Conservation (phyloP, 2,797 vertebrate species). For the Gymnoscopelus braueri region DNA sequence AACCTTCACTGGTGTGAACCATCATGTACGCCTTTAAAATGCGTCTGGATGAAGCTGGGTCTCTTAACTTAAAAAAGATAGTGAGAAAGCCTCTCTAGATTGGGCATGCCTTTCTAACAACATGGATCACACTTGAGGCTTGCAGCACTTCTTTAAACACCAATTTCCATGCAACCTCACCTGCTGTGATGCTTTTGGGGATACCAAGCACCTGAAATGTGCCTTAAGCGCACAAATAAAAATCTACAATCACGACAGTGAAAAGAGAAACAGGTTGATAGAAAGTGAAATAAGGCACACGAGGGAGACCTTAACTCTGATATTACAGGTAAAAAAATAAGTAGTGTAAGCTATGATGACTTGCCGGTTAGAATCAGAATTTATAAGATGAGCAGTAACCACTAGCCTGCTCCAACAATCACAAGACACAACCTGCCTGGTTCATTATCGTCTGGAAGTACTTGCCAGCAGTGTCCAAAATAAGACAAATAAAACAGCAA, state of each 20-base stretch:
- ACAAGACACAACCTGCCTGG: constrained; percentile 41
- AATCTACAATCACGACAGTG: constrained; percentile 4
- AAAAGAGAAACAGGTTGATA: constrained; percentile 18
- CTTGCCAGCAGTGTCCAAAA: constrained; percentile 30
- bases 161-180: constrained; percentile 27
- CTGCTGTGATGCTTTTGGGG: constrained; percentile 3
- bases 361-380: constrained; percentile 14
- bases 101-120: constrained; percentile 51
- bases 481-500: constrained; percentile 30
- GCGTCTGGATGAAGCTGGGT: constrained; percentile 61
- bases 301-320: constrained; percentile 24
- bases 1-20: constrained; percentile 69
- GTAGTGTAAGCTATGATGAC: constrained; percentile 13
- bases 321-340: constrained; percentile 10
- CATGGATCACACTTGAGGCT: constrained; percentile 35
- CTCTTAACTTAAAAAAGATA: constrained; percentile 56
- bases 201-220: too few species aligned
- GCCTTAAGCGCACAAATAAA: background rate
- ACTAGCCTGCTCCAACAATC: constrained; percentile 40
- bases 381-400: background rate
- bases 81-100: constrained; percentile 49
- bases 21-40: constrained; percentile 64
- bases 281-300: constrained; percentile 3
- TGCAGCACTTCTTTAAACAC: constrained; percentile 11
- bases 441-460: constrained; percentile 34